These are phyloP conservation scores for Fulica atra DNA, from an alignment of 2,113 vertebrate species.

Conservation along the genomic window DNA sequence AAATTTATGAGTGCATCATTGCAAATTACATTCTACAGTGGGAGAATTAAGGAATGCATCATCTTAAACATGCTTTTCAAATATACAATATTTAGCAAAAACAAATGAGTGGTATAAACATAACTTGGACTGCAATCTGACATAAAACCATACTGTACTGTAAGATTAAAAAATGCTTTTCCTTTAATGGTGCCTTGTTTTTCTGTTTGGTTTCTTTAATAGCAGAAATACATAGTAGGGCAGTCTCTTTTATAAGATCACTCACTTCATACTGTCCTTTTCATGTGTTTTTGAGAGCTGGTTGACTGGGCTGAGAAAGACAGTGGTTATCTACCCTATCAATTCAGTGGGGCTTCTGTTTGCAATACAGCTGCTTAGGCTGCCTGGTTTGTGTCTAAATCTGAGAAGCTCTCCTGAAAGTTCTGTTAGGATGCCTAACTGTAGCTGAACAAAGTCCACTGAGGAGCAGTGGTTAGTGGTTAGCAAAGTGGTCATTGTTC, in stretches of 20 bases:
- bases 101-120: neutral
- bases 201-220: neutral
- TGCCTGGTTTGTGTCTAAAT: neutral
- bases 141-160: neutral
- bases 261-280: neutral
- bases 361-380: neutral
- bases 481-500: no score
- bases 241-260: neutral
- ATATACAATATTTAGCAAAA: neutral
- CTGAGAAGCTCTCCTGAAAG: neutral
- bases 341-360: neutral
- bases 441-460: neutral
- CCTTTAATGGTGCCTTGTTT: neutral
- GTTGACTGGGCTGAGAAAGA: neutral
- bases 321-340: neutral
- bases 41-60: neutral
- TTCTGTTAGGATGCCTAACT: neutral
- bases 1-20: neutral
- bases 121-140: neutral
- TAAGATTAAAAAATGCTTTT: slow-evolving; percentile 1
- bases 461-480: neutral
- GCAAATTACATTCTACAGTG: neutral
- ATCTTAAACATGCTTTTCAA: neutral
- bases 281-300: neutral
- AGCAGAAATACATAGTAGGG: neutral